Evolutionary conservation across 64 coral and sea anemone species (phyloP).

Genomic region (Pachyseris speciosa): DNA sequence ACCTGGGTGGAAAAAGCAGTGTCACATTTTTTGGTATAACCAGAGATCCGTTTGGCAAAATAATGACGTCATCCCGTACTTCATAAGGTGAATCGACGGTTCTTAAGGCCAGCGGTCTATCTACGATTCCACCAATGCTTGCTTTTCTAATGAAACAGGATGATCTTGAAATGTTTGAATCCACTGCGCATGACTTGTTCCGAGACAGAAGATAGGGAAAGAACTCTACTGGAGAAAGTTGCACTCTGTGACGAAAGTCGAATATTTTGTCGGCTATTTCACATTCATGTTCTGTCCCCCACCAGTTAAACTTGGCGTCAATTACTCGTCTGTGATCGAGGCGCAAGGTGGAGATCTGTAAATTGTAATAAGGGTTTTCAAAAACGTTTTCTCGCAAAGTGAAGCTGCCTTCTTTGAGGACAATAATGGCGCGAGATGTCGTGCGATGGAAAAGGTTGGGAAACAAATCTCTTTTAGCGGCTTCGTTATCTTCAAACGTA

Average conservation of each 20-base stretch:
- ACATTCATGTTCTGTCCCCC: constrained; percentile 64
- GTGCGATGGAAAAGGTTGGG: constrained; percentile 55
- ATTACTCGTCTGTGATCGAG: constrained; percentile 23
- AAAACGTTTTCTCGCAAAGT: constrained; percentile 67
- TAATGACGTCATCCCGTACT: constrained; percentile 71
- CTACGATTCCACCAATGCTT: constrained; percentile 55
- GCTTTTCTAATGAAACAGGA: constrained; percentile 55
- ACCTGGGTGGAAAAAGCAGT: constrained; percentile 68
- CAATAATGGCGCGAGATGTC: constrained; percentile 37
- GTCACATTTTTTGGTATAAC: constrained; percentile 66
- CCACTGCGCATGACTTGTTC: background rate
- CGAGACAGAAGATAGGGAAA: constrained; percentile 55
- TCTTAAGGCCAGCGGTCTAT: constrained; percentile 32
- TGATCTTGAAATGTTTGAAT: background rate
- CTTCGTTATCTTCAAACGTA: constrained; percentile 54
- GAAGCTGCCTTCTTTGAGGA: constrained; percentile 76
- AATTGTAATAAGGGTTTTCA: constrained; percentile 7
- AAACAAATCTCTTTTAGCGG: background rate
- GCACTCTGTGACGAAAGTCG: constrained; percentile 73
- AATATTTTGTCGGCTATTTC: constrained; percentile 63
- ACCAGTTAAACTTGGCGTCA: constrained; percentile 72
- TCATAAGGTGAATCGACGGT: constrained; percentile 30
- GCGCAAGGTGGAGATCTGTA: constrained; percentile 57
- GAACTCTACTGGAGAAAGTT: constrained; percentile 59
- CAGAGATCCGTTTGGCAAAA: constrained; percentile 61